Evolutionary conservation across 2,113 vertebrate species (phyloP), one percentile per base, ranked within the genome.

Genomic region (Alexandromys fortis): DNA sequence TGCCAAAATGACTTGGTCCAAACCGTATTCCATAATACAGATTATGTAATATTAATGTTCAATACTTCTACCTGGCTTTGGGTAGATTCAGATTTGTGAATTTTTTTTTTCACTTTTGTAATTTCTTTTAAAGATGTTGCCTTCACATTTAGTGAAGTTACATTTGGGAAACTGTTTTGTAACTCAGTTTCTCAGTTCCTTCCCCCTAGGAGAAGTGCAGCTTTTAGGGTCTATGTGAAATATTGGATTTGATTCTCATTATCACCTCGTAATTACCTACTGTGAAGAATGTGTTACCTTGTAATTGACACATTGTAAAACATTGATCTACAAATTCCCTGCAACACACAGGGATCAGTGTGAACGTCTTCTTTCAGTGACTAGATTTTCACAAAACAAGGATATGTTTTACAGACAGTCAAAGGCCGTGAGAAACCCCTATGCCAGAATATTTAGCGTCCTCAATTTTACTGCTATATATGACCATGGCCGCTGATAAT

Each of bases 201-300:
- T 96, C 72, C 49, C 85, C 68, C 86, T 87, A 78, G 75, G 86
- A 55, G 3, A 98, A 97, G 72, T 97, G 92, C 93, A 97, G 96
- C 63, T 98, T 98, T 98, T 86, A 98, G 93, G 76, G 82, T 89
- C 67, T 61, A 98, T 94, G 87, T 95, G 96, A 98, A 97, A 97
- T 97, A 96, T 91, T 98, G 96, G 96, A 96, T 95, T 94, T 93
- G 75, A 73, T 98, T 97, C 97, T 98, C 97, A 98, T 98, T 98
- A 98, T 98, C 98, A 98, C 96, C 93, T 98, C 78, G 72, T 98
- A 98, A 98, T 98, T 98, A 96, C 92, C 95, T 97, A 96, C 96
- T 98, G 98, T 98, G 98, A 98, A 97, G 97, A 79, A 97, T 97
- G 90, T 97, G 82, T 97, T 98, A 97, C 96, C 92, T 98, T 95